These are phyloP conservation scores for Oreortyx pictus DNA, from an alignment of 2,797 vertebrate species.

Conservation along the genomic window DNA sequence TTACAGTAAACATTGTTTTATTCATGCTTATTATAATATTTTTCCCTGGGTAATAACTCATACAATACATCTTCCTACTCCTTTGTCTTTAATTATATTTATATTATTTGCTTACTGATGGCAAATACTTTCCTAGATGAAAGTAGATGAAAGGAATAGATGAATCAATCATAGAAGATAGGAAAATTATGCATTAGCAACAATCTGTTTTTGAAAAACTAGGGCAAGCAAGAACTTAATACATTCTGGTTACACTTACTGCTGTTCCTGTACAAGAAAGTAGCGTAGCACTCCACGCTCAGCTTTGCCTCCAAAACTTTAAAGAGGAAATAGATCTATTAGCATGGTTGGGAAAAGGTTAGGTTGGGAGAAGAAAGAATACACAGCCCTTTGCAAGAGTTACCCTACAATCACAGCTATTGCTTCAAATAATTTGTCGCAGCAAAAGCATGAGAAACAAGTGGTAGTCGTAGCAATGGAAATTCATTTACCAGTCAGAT, in stretches of 20 bases:
- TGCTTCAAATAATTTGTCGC: background rate
- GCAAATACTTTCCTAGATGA: slow-evolving; percentile 37
- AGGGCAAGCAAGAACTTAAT: slow-evolving; percentile 7
- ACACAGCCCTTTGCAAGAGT: background rate
- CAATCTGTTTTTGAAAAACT: slow-evolving; percentile 22
- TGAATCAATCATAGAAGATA: background rate
- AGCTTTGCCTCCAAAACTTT: background rate
- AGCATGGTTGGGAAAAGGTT: background rate
- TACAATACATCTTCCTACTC: background rate
- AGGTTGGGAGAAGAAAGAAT: background rate
- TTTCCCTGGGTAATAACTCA: slow-evolving; percentile 48
- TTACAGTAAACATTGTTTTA: slow-evolving; percentile 59
- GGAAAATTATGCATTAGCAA: background rate
- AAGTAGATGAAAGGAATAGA: slow-evolving; percentile 60
- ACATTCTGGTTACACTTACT: background rate
- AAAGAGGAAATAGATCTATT: background rate
- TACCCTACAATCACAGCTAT: background rate
- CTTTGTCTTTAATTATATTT: slow-evolving; percentile 43
- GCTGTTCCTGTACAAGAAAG: background rate
- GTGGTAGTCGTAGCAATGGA: background rate
- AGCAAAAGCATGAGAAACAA: background rate
- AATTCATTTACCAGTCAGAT: background rate
- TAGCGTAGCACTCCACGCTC: background rate
- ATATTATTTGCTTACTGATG: slow-evolving; percentile 51
- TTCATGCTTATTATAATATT: slow-evolving; percentile 45